phyloP scores from a whole-genome alignment of 2,888 invertebrate genomes.

The Pheosia tremula region DNA sequence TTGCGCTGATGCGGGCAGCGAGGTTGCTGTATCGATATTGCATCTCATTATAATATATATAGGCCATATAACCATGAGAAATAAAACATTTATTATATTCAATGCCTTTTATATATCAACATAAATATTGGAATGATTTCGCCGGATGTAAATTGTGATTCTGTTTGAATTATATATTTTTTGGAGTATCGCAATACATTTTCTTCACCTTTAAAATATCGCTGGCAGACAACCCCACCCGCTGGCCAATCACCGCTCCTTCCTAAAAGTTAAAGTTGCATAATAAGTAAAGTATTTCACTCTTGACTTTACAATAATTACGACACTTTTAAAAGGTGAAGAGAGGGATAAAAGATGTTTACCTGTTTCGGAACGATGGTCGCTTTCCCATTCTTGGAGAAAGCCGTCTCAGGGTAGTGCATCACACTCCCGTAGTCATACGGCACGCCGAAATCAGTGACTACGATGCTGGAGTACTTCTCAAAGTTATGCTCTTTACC shows the following conservation, averaged over 20 bases:
- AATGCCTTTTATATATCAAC: slow-evolving; percentile 15
- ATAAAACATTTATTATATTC: slow-evolving; percentile 20
- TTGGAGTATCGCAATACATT: slow-evolving; percentile 63
- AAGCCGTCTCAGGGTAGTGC: slow-evolving; percentile 88
- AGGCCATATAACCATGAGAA: neutral
- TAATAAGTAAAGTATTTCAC: neutral
- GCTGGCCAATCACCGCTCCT: slow-evolving; percentile 66
- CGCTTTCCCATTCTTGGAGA: slow-evolving; percentile 86
- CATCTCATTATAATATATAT: slow-evolving; percentile 1
- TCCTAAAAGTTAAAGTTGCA: slow-evolving; percentile 52
- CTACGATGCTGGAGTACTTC: slow-evolving; percentile 86
- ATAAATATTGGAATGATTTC: neutral
- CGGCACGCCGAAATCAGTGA: slow-evolving; percentile 86
- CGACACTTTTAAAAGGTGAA: too few relatives aligned
- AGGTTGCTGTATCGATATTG: slow-evolving; percentile 7
- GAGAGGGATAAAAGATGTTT: neutral
- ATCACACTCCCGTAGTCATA: slow-evolving; percentile 90
- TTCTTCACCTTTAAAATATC: slow-evolving; percentile 69
- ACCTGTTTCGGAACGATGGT: slow-evolving; percentile 86
- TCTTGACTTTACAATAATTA: too few relatives aligned
- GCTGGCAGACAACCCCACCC: slow-evolving; percentile 67
- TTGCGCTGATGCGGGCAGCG: slow-evolving; percentile 11
- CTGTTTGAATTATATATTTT: too few relatives aligned
- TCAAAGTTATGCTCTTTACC: slow-evolving; percentile 86
- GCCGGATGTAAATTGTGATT: too few relatives aligned